Percentiles rank a stretch among this genome's conserved stretches.
phyloP scores from a whole-genome alignment of 2,888 invertebrate species.

The Drosophila mimetica region DNA sequence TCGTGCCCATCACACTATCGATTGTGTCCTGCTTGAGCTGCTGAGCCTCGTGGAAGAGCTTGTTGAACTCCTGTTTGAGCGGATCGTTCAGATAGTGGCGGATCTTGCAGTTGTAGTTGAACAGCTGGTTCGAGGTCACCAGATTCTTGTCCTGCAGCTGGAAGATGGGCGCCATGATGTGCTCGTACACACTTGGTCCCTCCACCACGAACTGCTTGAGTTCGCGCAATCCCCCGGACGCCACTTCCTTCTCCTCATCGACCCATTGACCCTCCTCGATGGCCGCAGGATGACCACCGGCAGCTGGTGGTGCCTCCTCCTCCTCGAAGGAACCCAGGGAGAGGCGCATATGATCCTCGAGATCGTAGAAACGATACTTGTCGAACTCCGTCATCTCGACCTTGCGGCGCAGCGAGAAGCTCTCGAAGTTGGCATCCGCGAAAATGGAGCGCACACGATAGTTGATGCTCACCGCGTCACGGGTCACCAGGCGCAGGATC shows the following conservation, averaged over 20 bases:
- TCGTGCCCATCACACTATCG: conserved; percentile 69
- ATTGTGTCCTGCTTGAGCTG: conserved; percentile 75
- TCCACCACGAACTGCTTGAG: conserved; percentile 59
- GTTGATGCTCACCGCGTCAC: conserved; percentile 59
- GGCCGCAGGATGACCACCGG: conserved; percentile 8
- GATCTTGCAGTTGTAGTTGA: conserved; percentile 69
- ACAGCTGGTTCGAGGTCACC: conserved; percentile 76
- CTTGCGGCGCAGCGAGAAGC: conserved; percentile 63
- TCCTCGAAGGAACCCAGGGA: conserved; percentile 55
- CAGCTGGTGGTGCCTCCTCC: conserved; percentile 18
- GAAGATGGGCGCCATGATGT: conserved; percentile 71
- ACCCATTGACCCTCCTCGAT: neutral
- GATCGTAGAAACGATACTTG: conserved; percentile 77
- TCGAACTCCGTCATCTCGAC: conserved; percentile 55
- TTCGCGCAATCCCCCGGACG: conserved; percentile 10
- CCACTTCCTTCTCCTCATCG: neutral
- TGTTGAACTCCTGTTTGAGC: conserved; percentile 77
- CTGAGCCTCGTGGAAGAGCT: conserved; percentile 69
- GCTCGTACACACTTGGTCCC: conserved; percentile 66
- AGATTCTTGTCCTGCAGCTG: conserved; percentile 66
- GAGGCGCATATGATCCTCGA: conserved; percentile 63
- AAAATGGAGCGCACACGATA: conserved; percentile 76
- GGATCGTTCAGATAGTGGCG: conserved; percentile 65
- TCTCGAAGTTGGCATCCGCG: conserved; percentile 74
- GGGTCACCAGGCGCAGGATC: conserved; percentile 63